Evolutionary conservation across 2,888 invertebrate species (phyloP).

Genomic region (Spatulosminthurus flaviceps): DNA sequence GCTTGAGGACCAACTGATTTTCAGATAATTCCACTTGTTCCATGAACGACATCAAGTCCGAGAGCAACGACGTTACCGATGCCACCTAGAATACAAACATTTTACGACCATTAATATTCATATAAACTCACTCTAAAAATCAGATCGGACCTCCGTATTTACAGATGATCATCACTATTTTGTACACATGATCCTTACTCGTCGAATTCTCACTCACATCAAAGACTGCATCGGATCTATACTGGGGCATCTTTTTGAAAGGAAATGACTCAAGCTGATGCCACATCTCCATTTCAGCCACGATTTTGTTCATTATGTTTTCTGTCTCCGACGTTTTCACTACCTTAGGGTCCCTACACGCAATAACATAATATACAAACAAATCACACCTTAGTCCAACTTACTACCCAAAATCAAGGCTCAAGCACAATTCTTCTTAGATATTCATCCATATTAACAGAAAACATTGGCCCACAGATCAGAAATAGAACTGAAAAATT

Average conservation of each 20-base stretch:
- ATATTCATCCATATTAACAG: no score
- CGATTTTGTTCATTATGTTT: neutral
- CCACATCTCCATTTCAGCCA: neutral
- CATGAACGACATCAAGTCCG: neutral
- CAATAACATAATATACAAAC: no score
- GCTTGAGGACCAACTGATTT: neutral
- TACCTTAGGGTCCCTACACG: neutral
- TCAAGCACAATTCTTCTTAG: no score
- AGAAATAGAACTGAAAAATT: no score
- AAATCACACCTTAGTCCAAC: no score
- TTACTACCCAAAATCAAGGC: no score
- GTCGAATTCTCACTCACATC: neutral
- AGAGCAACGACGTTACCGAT: neutral
- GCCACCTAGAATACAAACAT: neutral
- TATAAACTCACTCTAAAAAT: no score
- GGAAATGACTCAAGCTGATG: neutral
- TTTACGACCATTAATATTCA: neutral
- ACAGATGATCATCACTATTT: no score
- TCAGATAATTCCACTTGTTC: neutral
- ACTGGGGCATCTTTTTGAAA: neutral
- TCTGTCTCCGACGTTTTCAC: neutral
- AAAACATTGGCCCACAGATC: no score
- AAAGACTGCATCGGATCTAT: neutral
- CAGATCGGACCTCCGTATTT: no score
- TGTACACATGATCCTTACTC: no score